Conservation (phyloP, 2,113 vertebrate genomes). For the Myxocyprinus asiaticus region DNA sequence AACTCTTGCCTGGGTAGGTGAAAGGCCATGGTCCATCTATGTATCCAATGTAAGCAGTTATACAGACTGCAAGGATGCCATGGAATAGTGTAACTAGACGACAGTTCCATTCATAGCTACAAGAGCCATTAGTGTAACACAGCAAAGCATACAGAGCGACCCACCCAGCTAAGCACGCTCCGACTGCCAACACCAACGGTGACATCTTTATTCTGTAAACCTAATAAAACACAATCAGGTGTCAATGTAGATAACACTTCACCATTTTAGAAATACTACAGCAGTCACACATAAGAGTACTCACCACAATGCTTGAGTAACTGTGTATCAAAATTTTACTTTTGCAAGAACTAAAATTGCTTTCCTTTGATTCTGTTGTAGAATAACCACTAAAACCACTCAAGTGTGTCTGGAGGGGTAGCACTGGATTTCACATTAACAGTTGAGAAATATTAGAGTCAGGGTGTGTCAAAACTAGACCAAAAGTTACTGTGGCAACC, state of each 20-base stretch:
- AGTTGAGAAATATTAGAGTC: slow-evolving; percentile 48
- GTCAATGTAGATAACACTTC: background rate
- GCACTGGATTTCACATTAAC: slow-evolving; percentile 58
- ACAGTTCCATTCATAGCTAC: slow-evolving; percentile 91
- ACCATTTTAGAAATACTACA: background rate
- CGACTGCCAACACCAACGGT: slow-evolving; percentile 74
- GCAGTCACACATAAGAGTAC: background rate
- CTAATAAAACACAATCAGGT: slow-evolving; percentile 17
- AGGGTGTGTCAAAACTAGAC: slow-evolving; percentile 62
- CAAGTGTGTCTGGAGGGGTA: slow-evolving; percentile 62
- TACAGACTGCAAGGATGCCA: slow-evolving; percentile 84
- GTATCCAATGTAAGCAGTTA: slow-evolving; percentile 92
- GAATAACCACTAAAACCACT: slow-evolving; percentile 26
- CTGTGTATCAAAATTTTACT: background rate
- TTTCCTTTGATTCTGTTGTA: slow-evolving; percentile 50
- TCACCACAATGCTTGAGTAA: slow-evolving; percentile 33
- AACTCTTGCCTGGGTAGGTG: slow-evolving; percentile 83
- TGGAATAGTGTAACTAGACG: slow-evolving; percentile 91
- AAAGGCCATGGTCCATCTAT: slow-evolving; percentile 96
- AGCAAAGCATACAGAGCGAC: slow-evolving; percentile 82
- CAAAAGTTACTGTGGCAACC: slow-evolving; percentile 63
- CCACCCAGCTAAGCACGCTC: slow-evolving; percentile 85
- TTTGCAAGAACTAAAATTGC: slow-evolving; percentile 44
- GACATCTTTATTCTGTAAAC: slow-evolving; percentile 75
- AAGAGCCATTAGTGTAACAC: slow-evolving; percentile 77